Evolutionary conservation across 2,888 invertebrate species (phyloP), one percentile per base, ranked within the genome.

Genomic region (Chaitophorus viminalis): DNA sequence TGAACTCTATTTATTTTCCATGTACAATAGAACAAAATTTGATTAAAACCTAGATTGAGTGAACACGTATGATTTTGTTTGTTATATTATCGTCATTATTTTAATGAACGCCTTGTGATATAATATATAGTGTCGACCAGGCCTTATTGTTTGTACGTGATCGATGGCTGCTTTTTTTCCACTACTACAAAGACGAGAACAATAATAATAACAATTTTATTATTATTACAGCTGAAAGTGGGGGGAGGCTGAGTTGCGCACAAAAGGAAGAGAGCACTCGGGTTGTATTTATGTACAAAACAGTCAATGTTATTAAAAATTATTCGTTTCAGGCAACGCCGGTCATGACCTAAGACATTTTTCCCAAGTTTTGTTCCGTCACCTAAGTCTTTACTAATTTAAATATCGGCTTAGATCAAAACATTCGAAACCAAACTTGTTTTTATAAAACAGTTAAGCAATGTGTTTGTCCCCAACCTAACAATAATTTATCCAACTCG

Each of bases 71-170:
- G 72, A 36, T 78, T 70, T 78, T 85, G 52, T 85, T 85, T 68
- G 39, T 76, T 84, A 65, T 82, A n/a, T n/a, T 77, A 77, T 77
- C 77, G 25, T 85, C 70, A 85, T 85, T 85, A 85, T 86, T 86
- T 86, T 79, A 86, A 86, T 72, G 33, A 72, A 79, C 77, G 70
- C 70, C 46, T 21, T 46, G 52, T 29, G 72, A 79, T 78, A 74
- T 78, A 29, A 79, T 78, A 74, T 78, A 29, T 78, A 39, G 74
- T 29, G 60, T 76, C 82, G 72, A 76, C 84, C 46, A 36, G 68
- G 54, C 72, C 86, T 79, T 86, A 86, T 86, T 86, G 79, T 86
- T 72, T 86, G 86, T 86, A 78, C 79, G 86, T 86, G 86, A 86
- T 86, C 86, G 86, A 86, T 86, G 86, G 72, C 79, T 72, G 78